Conservation (phyloP, 1,140 invertebrate species). For the Luehdorfia chinensis region DNA sequence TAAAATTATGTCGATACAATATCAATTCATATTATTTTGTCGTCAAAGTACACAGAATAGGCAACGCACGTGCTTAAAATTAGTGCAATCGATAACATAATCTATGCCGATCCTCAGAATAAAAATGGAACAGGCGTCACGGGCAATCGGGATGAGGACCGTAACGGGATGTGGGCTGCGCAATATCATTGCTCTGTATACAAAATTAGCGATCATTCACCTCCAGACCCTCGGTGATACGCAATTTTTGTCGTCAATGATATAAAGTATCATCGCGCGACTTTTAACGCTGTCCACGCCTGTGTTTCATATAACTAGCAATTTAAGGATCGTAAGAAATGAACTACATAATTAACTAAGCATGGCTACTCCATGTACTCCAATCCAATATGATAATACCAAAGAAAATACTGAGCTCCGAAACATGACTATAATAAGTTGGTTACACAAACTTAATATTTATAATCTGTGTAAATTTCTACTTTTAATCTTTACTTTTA, state of each 20-base stretch:
- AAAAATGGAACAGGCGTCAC: constrained; percentile 36
- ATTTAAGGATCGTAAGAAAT: no score
- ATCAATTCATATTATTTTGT: no score
- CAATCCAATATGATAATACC: no score
- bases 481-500: no score
- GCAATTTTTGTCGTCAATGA: constrained; percentile 30
- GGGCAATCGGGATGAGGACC: constrained; percentile 31
- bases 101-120: constrained; percentile 24
- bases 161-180: constrained; percentile 44
- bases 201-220: constrained; percentile 68
- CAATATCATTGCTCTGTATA: constrained; percentile 45
- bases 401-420: no score
- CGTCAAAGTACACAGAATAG: neutral
- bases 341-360: no score
- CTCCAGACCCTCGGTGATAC: constrained; percentile 33
- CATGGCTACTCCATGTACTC: no score
- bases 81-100: constrained; percentile 30
- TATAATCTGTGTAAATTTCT: no score
- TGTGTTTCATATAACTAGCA: no score
- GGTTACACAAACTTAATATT: no score
- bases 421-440: no score
- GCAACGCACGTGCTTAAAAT: constrained; percentile 12
- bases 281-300: neutral
- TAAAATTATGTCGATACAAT: no score
- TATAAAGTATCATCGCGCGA: neutral